Evolutionary conservation across 2,113 vertebrate species (phyloP), one percentile per base, ranked within the genome.

Genomic region (Perca flavescens): DNA sequence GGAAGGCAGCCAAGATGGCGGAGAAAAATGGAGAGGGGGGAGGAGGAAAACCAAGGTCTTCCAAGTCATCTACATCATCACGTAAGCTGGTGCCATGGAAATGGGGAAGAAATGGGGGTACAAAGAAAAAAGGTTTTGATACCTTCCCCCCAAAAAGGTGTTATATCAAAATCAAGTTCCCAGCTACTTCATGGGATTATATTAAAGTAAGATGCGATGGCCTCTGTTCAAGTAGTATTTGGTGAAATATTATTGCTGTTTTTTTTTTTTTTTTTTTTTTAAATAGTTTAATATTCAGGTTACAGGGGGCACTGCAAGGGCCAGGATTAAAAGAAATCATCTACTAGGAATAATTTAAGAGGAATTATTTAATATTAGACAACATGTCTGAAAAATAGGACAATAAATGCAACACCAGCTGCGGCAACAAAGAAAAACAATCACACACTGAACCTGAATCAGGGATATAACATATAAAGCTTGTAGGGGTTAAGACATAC

Each of bases 1-100:
- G 97, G 92, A 99, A 99, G 0, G 98, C 98, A 68, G 98, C 98
- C 25, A 99, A 94, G 94, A 99, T 99, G 95, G 98, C 98, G 0
- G 97, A 99, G 93, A 99, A 99, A 94, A 99, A 99, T 0, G 98
- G 98, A 0, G 97, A 99, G 11, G 98, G 98, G 16, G 97, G 97
- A 40, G 98, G 98, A 6, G 98, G 97, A 82, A 95, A 94, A 52
- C 93, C 95, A 75, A 96, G 91, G 75, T 96, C 96, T 56, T 95
- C 95, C 79, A 96, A 82, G 56, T 96, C 95, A 52, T 97, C 96
- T 65, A 95, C 93, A 83, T 97, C 96, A 66, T 98, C 97, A 67
- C 96, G 96, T 89, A 97, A 96, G 90, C 97, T 98, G 94, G 79
- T 40, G 56, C 50, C 83, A 68, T 15, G 50, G 61, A 64, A 76